phyloP scores from a whole-genome alignment of 2,888 invertebrate genomes.

The Diplolepis rosae region DNA sequence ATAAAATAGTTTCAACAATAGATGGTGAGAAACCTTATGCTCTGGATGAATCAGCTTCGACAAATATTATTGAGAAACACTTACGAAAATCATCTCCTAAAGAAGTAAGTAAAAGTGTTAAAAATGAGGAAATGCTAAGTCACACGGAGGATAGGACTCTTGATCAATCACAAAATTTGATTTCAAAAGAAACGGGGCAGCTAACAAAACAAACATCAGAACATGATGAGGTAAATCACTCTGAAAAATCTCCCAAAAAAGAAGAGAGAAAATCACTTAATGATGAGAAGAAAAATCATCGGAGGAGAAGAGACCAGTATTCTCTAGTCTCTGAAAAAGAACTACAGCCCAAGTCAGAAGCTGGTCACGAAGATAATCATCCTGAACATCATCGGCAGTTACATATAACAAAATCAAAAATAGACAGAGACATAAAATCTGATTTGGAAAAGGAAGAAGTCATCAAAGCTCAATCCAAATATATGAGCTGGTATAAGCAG shows the following conservation, averaged over 20 bases:
- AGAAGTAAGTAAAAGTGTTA: neutral
- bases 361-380: neutral
- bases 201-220: neutral
- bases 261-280: conserved; percentile 22
- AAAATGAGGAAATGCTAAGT: neutral
- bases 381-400: conserved; percentile 14
- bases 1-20: neutral
- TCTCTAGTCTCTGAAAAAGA: neutral
- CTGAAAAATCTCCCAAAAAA: neutral
- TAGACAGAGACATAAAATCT: conserved; percentile 44
- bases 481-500: conserved; percentile 72
- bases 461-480: conserved; percentile 57
- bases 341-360: neutral
- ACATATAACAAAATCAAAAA: conserved; percentile 9
- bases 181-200: neutral
- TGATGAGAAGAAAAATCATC: conserved; percentile 33
- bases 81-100: neutral
- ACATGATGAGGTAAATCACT: neutral
- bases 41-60: neutral
- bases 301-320: conserved; percentile 34
- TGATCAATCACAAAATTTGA: neutral
- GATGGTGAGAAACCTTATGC: neutral
- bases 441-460: conserved; percentile 5
- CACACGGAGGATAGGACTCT: too few species aligned
- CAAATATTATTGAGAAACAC: neutral